Evolutionary conservation across 2,797 vertebrate species (phyloP).

Genomic region (Rhynchonycteris naso): DNA sequence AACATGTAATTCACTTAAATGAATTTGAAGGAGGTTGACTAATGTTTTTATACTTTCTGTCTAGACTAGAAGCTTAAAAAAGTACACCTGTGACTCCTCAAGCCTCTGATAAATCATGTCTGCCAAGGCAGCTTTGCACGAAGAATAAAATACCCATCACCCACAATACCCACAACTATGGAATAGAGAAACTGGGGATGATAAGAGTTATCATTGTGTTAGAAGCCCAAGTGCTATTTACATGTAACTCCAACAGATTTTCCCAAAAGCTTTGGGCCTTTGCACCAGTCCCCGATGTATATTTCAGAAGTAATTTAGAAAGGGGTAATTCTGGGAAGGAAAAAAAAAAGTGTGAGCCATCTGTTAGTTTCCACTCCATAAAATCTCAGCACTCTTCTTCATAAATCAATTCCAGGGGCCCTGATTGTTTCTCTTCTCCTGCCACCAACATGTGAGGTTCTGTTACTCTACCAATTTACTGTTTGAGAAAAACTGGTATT

Average conservation of each 20-base stretch:
- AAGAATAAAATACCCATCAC: slow-evolving; percentile 32
- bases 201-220: not conserved
- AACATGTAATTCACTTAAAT: slow-evolving; percentile 45
- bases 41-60: slow-evolving; percentile 58
- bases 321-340: not conserved
- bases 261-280: not conserved
- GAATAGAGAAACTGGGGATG: not conserved
- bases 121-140: not conserved
- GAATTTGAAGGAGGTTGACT: slow-evolving; percentile 46
- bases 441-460: not conserved
- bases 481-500: not conserved
- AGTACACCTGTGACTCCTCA: slow-evolving; percentile 52
- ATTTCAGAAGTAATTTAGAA: not conserved
- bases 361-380: slow-evolving; percentile 65
- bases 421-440: not conserved
- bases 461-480: not conserved
- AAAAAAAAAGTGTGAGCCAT: slow-evolving; percentile 35
- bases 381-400: slow-evolving; percentile 49
- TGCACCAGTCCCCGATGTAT: not conserved
- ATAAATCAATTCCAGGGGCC: slow-evolving; percentile 56
- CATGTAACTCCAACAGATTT: not conserved
- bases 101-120: slow-evolving; percentile 28
- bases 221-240: not conserved
- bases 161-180: not conserved
- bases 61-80: slow-evolving; percentile 62